phyloP scores from a whole-genome alignment of 37 sponge, comb jelly and placozoan genomes.

The Aphrocallistes beatrix region DNA sequence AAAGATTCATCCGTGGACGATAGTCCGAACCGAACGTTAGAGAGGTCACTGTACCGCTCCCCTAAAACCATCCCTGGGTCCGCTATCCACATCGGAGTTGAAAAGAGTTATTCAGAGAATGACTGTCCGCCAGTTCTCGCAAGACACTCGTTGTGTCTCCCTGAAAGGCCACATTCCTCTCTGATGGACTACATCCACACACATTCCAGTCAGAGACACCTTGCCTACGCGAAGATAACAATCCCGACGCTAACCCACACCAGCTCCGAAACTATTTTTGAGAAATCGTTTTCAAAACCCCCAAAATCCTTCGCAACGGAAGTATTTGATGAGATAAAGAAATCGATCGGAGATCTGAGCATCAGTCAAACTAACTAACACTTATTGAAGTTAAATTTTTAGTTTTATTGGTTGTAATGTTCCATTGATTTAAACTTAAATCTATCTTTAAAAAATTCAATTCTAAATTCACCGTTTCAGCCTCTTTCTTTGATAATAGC shows the following conservation, averaged over 20 bases:
- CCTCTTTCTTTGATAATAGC: neutral
- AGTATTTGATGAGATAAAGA: neutral
- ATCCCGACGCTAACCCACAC: neutral
- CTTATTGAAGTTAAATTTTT: neutral
- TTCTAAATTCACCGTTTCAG: neutral
- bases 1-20: neutral
- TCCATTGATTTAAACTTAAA: neutral
- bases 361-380: neutral
- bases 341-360: neutral
- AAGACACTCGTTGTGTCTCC: neutral
- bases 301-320: neutral
- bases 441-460: neutral
- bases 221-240: neutral
- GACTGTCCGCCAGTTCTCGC: neutral
- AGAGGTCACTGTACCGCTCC: neutral
- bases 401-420: neutral
- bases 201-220: conserved; percentile 3
- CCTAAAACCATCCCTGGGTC: neutral
- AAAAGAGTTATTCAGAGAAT: neutral
- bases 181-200: neutral
- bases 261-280: neutral
- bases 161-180: neutral
- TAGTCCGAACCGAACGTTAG: neutral
- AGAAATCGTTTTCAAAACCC: neutral
- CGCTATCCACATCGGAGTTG: neutral